Base-by-base conservation (phyloP, 2,888 invertebrate genomes). In the Cheilosia vulpina region DNA sequence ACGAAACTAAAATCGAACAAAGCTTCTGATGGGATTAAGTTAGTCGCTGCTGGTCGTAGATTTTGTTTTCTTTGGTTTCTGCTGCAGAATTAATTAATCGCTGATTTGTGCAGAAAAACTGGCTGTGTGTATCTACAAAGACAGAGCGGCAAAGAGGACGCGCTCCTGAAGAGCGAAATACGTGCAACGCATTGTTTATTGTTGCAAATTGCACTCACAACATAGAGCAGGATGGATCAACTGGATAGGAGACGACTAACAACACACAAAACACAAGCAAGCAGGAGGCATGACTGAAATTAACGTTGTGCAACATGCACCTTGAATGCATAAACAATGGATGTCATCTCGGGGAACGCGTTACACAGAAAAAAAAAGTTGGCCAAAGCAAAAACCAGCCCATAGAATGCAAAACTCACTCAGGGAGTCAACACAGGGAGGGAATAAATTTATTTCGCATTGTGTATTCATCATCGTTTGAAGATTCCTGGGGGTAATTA, bases 251-350 rank as follows among this genome's bases (percentile, higher is more conserved):
- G 31, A 55, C 68, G 24, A 2, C 65, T n/a, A 55, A 27, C n/a
- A 19, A 4, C 13, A 21, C 13, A 50, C 50, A 38, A 50, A 58
- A 50, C 50, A 38, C 50, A 58, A 72, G 38, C 65, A 68, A 31
- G n/a, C 47, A 79, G 73, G 66, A 75, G 78, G 65, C 65, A 79
- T 66, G 79, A 66, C 73, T 79, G 69, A 84, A 84, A 84, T 84
- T 79, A 84, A 75, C 79, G 69, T 84, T 84, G 79, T 79, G 79
- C 84, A 84, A 79, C 84, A 84, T 84, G 84, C 84, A 84, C 84
- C 79, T 84, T 75, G 84, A 79, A 79, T 84, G 75, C 79, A 84
- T 84, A 84, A 84, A 84, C 79, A 84, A 79, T 84, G 84, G 75
- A 75, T 84, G 75, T 75, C 84, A 84, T 79, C 75, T 62, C 69